Evolutionary conservation across 2,113 vertebrate species (phyloP), one percentile per base, ranked within the genome.

Genomic region (Pangasianodon gigas): DNA sequence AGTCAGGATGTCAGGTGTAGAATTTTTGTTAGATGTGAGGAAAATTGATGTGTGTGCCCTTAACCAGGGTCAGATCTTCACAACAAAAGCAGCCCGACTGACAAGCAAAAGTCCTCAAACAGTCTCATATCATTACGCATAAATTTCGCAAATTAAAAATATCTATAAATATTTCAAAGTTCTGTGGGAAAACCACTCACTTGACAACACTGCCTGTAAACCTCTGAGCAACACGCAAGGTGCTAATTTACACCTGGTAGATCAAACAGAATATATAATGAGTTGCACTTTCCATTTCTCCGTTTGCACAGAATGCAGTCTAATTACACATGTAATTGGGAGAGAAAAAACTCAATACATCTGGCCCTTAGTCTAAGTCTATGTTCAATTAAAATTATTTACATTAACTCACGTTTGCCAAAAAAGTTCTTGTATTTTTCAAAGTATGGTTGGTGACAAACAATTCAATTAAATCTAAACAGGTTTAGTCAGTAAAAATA

Each of bases 221-320:
- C 19, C 54, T 41, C 32, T 0, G 32, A 58, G 52, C 29, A 82
- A 32, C 80, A 82, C 14, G 2, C 29, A 81, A 32, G 29, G 51
- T 56, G 19, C 81, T 60, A 83, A 83, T 83, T 83, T 58, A 83
- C 81, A 83, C 81, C n/a, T 58, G 54, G 19, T 41, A 37, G 32
- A 58, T 83, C 81, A 83, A 83, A 83, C 81, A 83, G 54, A 41
- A 60, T 83, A 24, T 83, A 24, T 24, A 83, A 83, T 41, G 54
- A 83, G 54, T 60, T 9, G 0, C 19, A 41, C 32, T 5, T 58
- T 37, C 32, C 32, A 41, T 37, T 21, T 58, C 51, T 19, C 29
- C 11, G 16, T 56, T 37, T 29, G 13, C 29, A 44, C 52, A 41
- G 54, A 83, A 60, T 83, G 54, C 54, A 6, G 81, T 0, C 77